Evolutionary conservation across 1,140 invertebrate species (phyloP).

Genomic region (Aphelinus certus): DNA sequence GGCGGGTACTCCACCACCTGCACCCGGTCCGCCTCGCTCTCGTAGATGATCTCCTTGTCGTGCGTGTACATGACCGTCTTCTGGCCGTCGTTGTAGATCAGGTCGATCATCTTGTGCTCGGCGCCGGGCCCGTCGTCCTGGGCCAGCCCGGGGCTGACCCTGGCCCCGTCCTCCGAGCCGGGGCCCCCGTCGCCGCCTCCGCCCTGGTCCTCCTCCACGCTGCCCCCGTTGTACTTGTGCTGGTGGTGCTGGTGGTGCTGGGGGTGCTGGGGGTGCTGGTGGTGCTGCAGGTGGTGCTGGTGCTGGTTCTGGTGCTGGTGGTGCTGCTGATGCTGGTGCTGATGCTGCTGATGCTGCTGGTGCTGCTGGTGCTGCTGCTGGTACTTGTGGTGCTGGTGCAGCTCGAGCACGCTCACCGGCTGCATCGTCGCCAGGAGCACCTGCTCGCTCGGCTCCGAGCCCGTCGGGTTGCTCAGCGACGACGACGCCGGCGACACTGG

Average conservation of each 20-base stretch:
- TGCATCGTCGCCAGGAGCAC: constrained; percentile 82
- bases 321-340: constrained; percentile 57
- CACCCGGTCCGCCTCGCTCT: constrained; percentile 62
- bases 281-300: constrained; percentile 46
- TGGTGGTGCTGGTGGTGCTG: constrained; percentile 50
- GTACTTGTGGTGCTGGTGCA: constrained; percentile 70
- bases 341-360: constrained; percentile 53
- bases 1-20: constrained; percentile 64
- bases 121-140: constrained; percentile 68
- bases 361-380: constrained; percentile 62
- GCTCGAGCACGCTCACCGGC: constrained; percentile 73
- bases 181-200: constrained; percentile 36
- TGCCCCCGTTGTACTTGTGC: constrained; percentile 29
- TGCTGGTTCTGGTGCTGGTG: constrained; percentile 53
- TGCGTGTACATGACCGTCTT: constrained; percentile 82
- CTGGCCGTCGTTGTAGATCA: constrained; percentile 83
- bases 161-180: constrained; percentile 65
- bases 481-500: constrained; percentile 63
- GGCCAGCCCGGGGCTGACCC: constrained; percentile 61
- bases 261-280: constrained; percentile 35
- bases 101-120: constrained; percentile 77
- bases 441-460: constrained; percentile 66
- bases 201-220: constrained; percentile 2
- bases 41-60: constrained; percentile 65
- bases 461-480: constrained; percentile 62